A percentile compares a stretch with the other conserved stretches of the same genome.
Conservation (phyloP, 2,113 vertebrate species). For the Pungitius pungitius region DNA sequence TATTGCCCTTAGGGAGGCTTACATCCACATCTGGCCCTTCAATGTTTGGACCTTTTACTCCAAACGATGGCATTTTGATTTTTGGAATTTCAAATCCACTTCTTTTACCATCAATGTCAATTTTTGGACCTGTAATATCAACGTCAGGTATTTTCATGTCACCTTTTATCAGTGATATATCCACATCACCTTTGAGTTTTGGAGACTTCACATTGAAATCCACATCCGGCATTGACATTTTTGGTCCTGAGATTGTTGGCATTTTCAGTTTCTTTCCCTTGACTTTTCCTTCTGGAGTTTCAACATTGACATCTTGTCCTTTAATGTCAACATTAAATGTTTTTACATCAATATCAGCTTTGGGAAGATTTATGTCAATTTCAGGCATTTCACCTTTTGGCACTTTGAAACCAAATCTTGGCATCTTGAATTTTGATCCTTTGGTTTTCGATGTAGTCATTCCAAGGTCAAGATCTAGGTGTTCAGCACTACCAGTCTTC, state of each 20-base stretch:
- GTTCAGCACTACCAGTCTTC: conserved; percentile 18
- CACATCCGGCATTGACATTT: conserved; percentile 15
- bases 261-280: conserved; percentile 25
- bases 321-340: conserved; percentile 5
- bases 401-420: conserved; percentile 17
- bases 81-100: conserved; percentile 19
- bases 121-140: neutral
- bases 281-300: neutral
- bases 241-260: conserved; percentile 4
- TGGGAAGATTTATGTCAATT: conserved; percentile 1
- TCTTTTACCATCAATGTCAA: neutral
- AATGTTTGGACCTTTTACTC: neutral
- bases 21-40: neutral
- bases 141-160: neutral
- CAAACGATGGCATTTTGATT: conserved; percentile 24
- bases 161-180: conserved; percentile 5
- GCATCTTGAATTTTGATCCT: conserved; percentile 32
- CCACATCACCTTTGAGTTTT: conserved; percentile 11
- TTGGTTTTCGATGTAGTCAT: conserved; percentile 2
- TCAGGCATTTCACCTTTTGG: conserved; percentile 30
- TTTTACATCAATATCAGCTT: neutral
- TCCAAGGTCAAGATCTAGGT: conserved; percentile 15
- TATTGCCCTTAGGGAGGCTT: neutral
- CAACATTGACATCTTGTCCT: neutral
- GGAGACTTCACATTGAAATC: conserved; percentile 19